Percentiles rank a stretch among this genome's conserved stretches.
These are phyloP conservation scores for Seira sanloemensis DNA, from an alignment of 2,888 invertebrate species.

Conservation along the genomic window DNA sequence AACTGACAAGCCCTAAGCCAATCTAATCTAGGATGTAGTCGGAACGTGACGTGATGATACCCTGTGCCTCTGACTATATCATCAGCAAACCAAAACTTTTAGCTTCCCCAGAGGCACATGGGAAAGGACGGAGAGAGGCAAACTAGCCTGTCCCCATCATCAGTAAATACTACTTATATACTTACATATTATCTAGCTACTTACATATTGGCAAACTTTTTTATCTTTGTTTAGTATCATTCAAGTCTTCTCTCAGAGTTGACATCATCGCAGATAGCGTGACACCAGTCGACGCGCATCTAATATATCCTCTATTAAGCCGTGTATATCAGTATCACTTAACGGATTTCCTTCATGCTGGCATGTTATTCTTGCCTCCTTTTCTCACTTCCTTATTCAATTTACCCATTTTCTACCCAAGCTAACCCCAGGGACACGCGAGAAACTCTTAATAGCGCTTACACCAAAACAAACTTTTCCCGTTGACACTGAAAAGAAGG, in stretches of 20 bases:
- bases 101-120: constrained; percentile 22
- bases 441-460: constrained; percentile 1
- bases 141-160: neutral
- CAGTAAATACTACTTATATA: neutral
- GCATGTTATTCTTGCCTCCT: neutral
- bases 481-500: constrained; percentile 31
- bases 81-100: neutral
- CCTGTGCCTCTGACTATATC: neutral
- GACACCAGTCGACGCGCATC: too few species aligned
- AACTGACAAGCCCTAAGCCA: neutral
- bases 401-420: neutral
- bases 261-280: neutral
- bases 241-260: neutral
- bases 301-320: constrained; percentile 12
- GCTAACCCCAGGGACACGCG: neutral
- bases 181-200: too few species aligned
- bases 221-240: constrained; percentile 8
- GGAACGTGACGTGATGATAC: constrained; percentile 31
- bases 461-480: neutral
- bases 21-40: constrained; percentile 28
- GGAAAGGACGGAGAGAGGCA: neutral
- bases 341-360: constrained; percentile 21
- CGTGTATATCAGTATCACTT: constrained; percentile 5
- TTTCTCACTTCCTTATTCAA: neutral
- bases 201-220: constrained; percentile 15